Conservation (phyloP, 2,797 vertebrate genomes). For the Chrysocyon brachyurus region DNA sequence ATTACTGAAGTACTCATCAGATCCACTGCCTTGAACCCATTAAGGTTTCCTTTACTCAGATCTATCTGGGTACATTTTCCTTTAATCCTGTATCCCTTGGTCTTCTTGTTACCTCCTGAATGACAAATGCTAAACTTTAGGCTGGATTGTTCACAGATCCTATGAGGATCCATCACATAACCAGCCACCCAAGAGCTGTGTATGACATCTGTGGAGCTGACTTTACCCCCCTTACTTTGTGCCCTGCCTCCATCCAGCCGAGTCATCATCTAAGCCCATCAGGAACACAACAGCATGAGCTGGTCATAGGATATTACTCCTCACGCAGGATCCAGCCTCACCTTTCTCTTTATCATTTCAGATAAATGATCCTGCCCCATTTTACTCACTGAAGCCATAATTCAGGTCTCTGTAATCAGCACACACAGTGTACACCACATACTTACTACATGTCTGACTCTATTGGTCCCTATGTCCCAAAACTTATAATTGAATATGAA, state of each 20-base stretch:
- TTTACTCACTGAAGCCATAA: not conserved
- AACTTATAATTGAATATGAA: not conserved
- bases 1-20: not conserved
- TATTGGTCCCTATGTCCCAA: not conserved
- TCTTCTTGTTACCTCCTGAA: not conserved
- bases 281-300: not conserved
- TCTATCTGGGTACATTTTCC: not conserved
- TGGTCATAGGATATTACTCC: not conserved
- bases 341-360: not conserved
- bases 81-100: not conserved
- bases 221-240: not conserved
- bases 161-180: not conserved
- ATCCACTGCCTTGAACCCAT: not conserved
- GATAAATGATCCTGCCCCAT: not conserved
- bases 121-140: not conserved
- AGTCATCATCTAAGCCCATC: not conserved
- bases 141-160: not conserved
- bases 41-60: not conserved
- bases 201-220: not conserved
- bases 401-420: not conserved
- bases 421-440: rapidly evolving
- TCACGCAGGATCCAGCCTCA: not conserved
- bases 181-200: not conserved
- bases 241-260: not conserved
- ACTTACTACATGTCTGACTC: not conserved